phyloP scores from a whole-genome alignment of 2,888 invertebrate genomes.

The Petrophora chlorosata region DNA sequence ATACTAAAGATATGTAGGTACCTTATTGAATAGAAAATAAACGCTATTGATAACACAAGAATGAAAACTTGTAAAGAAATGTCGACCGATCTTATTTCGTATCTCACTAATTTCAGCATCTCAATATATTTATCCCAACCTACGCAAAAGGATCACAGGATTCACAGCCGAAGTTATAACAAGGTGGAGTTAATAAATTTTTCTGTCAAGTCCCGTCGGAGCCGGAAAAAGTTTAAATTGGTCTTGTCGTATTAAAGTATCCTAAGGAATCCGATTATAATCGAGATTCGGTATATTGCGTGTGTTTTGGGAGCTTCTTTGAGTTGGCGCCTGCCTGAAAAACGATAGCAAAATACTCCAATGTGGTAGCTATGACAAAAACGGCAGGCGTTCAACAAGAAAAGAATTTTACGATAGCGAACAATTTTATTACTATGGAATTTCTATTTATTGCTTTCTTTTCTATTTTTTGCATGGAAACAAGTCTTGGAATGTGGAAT shows the following conservation, averaged over 20 bases:
- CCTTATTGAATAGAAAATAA: too few species aligned
- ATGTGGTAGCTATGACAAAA: neutral
- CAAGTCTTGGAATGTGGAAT: too few species aligned
- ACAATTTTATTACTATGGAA: too few species aligned
- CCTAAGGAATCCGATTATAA: slow-evolving; percentile 36
- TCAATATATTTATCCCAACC: slow-evolving; percentile 19
- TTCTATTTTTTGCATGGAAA: too few species aligned
- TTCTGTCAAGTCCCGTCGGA: slow-evolving; percentile 39
- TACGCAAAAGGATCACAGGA: slow-evolving; percentile 34
- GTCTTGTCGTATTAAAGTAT: slow-evolving; percentile 42
- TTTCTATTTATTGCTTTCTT: too few species aligned
- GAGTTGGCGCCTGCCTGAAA: slow-evolving; percentile 17
- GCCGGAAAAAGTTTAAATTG: slow-evolving; percentile 44
- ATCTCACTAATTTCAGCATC: slow-evolving; percentile 3
- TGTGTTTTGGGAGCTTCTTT: slow-evolving; percentile 2
- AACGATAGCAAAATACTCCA: slow-evolving; percentile 9
- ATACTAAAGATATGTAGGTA: too few species aligned
- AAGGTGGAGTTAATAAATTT: slow-evolving; percentile 43
- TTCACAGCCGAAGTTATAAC: slow-evolving; percentile 37
- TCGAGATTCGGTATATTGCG: slow-evolving; percentile 28
- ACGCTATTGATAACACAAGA: neutral
- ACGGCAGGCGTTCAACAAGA: too few species aligned
- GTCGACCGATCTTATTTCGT: neutral
- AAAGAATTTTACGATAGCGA: too few species aligned
- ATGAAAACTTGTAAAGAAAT: neutral